A percentile compares a stretch with the other conserved stretches of the same genome.
Conservation (phyloP, 2,888 invertebrate genomes). For the Metallyticus violacea region DNA sequence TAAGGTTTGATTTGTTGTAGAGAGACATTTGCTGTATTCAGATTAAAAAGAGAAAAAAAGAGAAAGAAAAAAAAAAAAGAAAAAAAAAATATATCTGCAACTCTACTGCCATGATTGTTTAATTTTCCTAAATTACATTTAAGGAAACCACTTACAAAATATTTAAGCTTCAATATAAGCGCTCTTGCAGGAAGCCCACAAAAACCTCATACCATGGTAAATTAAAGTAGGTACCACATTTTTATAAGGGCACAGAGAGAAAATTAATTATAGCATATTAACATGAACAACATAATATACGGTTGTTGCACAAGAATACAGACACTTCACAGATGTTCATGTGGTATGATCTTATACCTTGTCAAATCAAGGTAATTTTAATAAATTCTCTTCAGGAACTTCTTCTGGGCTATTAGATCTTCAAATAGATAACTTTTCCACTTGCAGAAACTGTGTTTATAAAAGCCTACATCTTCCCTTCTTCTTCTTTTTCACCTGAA, state of each 20-base stretch:
- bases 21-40: background rate
- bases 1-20: background rate
- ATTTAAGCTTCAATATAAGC: background rate
- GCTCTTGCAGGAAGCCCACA: conserved; percentile 12
- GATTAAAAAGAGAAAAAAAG: too few relatives aligned
- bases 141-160: background rate
- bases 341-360: background rate
- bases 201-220: background rate
- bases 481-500: conserved; percentile 81
- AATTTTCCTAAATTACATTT: conserved; percentile 2
- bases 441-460: conserved; percentile 48
- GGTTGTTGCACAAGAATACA: background rate
- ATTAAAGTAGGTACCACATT: background rate
- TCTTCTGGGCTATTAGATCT: background rate
- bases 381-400: background rate
- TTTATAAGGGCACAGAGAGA: background rate
- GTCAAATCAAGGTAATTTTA: background rate
- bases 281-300: background rate
- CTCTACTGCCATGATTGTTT: background rate
- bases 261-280: background rate
- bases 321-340: background rate
- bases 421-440: background rate
- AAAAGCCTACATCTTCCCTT: conserved; percentile 84
- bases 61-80: too few relatives aligned
- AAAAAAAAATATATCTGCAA: background rate